Conservation (phyloP, 2,113 vertebrate genomes). For the Platichthys stellatus region DNA sequence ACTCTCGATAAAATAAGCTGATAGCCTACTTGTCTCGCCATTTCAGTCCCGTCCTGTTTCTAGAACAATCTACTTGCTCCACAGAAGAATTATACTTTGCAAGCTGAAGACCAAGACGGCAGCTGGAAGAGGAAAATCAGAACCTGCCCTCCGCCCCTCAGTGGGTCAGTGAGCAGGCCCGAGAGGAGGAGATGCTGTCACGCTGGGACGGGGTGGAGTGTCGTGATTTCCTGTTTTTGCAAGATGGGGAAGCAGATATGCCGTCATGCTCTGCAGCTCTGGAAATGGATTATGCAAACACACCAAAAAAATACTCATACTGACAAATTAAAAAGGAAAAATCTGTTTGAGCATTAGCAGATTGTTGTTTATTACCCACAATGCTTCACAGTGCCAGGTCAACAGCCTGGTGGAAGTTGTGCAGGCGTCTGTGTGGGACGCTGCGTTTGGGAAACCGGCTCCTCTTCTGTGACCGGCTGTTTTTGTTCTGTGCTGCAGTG, state of each 20-base stretch:
- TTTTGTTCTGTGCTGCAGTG: slow-evolving; percentile 42
- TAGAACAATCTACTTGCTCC: slow-evolving; percentile 6
- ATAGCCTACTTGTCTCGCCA: slow-evolving; percentile 50
- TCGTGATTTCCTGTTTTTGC: slow-evolving; percentile 73
- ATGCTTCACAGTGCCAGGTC: not conserved
- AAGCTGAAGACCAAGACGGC: slow-evolving; percentile 11
- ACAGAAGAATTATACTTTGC: not conserved
- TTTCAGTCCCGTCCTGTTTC: slow-evolving; percentile 41
- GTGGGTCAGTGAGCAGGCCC: not conserved
- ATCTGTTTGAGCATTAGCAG: slow-evolving; percentile 14
- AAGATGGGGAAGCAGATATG: slow-evolving; percentile 68
- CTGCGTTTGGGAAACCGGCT: slow-evolving; percentile 49
- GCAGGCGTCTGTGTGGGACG: slow-evolving; percentile 42
- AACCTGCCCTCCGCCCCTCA: not conserved
- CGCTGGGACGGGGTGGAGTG: slow-evolving; percentile 62
- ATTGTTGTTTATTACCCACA: not conserved
- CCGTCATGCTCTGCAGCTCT: slow-evolving; percentile 48
- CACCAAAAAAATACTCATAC: not conserved
- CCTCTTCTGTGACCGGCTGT: slow-evolving; percentile 26
- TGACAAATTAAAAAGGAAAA: not conserved
- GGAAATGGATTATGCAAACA: slow-evolving; percentile 50
- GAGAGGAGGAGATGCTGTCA: slow-evolving; percentile 47
- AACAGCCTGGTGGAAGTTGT: not conserved
- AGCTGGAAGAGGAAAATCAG: not conserved
- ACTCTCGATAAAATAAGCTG: slow-evolving; percentile 36